Evolutionary conservation across 2,113 vertebrate species (phyloP).

Genomic region (Bombycilla garrulus): DNA sequence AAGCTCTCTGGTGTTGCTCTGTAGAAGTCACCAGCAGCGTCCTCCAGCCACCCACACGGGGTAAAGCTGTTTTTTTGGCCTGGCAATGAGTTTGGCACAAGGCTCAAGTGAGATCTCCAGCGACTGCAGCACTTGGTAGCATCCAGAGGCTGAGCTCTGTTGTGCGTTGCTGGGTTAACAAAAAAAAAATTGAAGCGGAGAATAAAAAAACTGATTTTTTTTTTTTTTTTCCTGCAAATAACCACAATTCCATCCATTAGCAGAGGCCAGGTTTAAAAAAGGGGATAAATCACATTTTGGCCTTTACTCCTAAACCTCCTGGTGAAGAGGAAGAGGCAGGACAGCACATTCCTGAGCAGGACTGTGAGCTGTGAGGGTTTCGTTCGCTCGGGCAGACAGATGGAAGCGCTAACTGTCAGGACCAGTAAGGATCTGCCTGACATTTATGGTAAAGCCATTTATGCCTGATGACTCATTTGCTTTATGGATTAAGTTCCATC

Average conservation of each 20-base stretch:
- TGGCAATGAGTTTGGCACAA: fast-evolving
- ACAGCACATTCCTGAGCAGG: background rate
- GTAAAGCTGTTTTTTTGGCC: background rate
- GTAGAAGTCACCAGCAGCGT: background rate
- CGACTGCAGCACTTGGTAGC: background rate
- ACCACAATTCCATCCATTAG: background rate
- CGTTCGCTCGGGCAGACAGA: background rate
- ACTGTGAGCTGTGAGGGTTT: background rate
- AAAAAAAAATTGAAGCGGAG: background rate
- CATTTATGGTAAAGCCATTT: constrained; percentile 50
- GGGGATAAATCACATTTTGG: background rate
- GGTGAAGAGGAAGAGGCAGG: background rate
- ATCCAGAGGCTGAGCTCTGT: background rate
- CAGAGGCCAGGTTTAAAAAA: background rate
- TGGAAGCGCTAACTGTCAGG: background rate
- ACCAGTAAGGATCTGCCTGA: constrained; percentile 7
- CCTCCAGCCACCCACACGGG: background rate
- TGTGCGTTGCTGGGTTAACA: background rate
- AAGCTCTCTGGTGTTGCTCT: fast-evolving
- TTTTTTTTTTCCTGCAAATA: background rate
- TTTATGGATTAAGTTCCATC: constrained; percentile 45
- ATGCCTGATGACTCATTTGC: constrained; percentile 21
- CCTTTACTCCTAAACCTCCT: background rate
- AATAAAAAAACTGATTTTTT: background rate
- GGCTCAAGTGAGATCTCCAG: background rate